phyloP scores from a whole-genome alignment of 2,888 invertebrate species.

The Glaucopsyche alexis region DNA sequence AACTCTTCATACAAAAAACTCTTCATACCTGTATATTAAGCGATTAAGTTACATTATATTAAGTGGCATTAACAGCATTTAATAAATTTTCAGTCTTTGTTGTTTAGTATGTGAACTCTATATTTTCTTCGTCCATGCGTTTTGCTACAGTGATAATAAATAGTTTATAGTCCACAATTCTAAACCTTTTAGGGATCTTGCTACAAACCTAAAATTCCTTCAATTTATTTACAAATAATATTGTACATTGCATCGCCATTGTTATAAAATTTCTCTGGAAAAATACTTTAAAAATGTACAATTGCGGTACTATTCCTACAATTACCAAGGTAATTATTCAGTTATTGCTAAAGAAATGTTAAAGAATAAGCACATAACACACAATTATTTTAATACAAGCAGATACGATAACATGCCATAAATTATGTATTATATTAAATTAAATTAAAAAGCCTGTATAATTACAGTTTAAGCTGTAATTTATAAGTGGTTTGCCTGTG shows the following conservation, averaged over 20 bases:
- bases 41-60: too few relatives aligned
- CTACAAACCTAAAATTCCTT: too few relatives aligned
- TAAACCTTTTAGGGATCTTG: too few relatives aligned
- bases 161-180: too few relatives aligned
- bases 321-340: slow-evolving; percentile 17
- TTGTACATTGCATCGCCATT: background rate
- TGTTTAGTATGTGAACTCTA: too few relatives aligned
- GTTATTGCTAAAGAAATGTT: slow-evolving; percentile 1
- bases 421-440: slow-evolving; percentile 40
- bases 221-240: too few relatives aligned
- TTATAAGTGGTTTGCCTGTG: slow-evolving; percentile 50
- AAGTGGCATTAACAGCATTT: too few relatives aligned
- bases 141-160: too few relatives aligned
- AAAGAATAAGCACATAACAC: slow-evolving; percentile 11
- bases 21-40: too few relatives aligned
- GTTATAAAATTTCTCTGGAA: slow-evolving; percentile 19
- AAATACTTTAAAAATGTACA: slow-evolving; percentile 19
- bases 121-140: too few relatives aligned
- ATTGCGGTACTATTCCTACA: slow-evolving; percentile 9
- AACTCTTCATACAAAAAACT: too few relatives aligned
- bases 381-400: slow-evolving; percentile 10
- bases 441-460: slow-evolving; percentile 45
- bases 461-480: slow-evolving; percentile 48
- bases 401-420: slow-evolving; percentile 25
- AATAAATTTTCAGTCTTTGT: too few relatives aligned